A percentile compares a stretch with the other conserved stretches of the same genome.
Evolutionary conservation across 2,113 vertebrate genomes (phyloP).

Genomic region (Lonchura striata): DNA sequence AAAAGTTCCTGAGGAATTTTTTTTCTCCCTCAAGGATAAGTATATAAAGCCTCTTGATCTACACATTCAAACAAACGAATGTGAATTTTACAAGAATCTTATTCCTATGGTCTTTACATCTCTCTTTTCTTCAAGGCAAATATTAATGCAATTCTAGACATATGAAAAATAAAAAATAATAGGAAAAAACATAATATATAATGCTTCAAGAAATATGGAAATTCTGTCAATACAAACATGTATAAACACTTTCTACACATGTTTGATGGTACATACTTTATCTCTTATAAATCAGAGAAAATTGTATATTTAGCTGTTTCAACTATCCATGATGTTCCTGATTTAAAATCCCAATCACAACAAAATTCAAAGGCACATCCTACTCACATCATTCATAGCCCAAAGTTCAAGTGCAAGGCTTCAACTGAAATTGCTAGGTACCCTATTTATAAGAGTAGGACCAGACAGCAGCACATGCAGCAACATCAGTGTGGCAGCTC

Average conservation of each 20-base stretch:
- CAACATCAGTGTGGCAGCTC: background rate
- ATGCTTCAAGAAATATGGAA: background rate
- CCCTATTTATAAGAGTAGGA: background rate
- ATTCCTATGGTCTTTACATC: background rate
- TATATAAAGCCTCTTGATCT: background rate
- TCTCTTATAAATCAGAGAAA: background rate
- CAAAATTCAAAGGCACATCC: background rate
- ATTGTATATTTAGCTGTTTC: background rate
- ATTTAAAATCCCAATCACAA: background rate
- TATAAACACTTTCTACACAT: background rate
- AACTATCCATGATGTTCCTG: background rate
- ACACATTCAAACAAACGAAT: background rate
- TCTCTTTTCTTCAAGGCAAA: background rate
- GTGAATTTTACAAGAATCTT: background rate
- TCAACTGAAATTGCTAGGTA: background rate
- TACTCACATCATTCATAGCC: background rate
- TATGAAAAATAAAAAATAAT: background rate
- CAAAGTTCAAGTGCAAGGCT: background rate
- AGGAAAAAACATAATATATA: background rate
- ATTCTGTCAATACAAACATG: background rate
- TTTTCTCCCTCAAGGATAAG: background rate
- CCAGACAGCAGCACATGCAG: background rate
- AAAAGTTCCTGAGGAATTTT: background rate
- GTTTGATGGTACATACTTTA: background rate
- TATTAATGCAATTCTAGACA: background rate